These are phyloP conservation scores for Pseudomyrmex flavicornis DNA, from an alignment of 1,140 invertebrate genomes.

Conservation along the genomic window DNA sequence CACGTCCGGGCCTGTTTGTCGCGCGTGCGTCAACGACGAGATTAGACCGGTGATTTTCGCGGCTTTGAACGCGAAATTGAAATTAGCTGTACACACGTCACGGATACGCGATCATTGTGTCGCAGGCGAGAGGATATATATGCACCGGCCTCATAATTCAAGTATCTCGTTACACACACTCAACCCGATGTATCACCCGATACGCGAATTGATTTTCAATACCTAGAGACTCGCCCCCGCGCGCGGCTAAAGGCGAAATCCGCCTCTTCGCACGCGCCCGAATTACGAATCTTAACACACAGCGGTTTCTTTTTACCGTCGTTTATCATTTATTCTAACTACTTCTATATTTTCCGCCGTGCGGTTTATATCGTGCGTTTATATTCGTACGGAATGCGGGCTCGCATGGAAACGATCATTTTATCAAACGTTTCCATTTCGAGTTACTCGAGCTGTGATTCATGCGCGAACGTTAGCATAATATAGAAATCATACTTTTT, in stretches of 20 bases:
- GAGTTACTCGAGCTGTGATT: background rate
- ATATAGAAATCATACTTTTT: conserved; percentile 23
- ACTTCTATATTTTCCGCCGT: background rate
- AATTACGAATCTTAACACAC: conserved; percentile 44
- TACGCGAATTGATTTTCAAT: conserved; percentile 60
- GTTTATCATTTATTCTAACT: background rate
- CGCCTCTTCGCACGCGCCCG: background rate
- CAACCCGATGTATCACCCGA: conserved; percentile 35
- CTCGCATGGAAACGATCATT: conserved; percentile 11
- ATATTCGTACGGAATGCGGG: background rate
- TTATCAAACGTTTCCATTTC: background rate
- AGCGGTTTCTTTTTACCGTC: background rate
- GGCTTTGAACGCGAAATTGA: conserved; percentile 2
- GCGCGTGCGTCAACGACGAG: background rate
- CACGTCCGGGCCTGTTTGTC: background rate
- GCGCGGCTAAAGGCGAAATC: conserved; percentile 5
- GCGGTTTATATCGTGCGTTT: background rate
- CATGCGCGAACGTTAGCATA: conserved; percentile 1
- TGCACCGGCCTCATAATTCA: conserved; percentile 37
- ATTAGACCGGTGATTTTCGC: background rate
- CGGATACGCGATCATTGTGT: conserved; percentile 17
- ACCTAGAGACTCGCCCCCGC: background rate
- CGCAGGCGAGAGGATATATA: conserved; percentile 25
- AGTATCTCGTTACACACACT: conserved; percentile 32
- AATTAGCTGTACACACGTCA: conserved; percentile 23